phyloP scores from a whole-genome alignment of 2,113 vertebrate genomes.

The Promerops cafer region DNA sequence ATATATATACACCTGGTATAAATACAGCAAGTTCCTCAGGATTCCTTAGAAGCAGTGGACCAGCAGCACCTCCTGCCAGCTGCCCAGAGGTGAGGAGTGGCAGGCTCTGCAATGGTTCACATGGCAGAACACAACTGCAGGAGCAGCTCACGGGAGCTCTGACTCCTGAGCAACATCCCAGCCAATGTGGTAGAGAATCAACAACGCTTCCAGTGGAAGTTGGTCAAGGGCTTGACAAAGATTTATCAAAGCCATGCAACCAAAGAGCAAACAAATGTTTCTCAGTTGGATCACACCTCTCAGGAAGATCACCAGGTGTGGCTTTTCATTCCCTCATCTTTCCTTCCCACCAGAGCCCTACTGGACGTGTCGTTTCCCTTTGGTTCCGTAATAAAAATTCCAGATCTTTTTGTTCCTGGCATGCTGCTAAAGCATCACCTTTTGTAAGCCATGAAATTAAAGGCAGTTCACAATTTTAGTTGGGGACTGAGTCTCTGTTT shows the following conservation, averaged over 20 bases:
- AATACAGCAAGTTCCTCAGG: neutral
- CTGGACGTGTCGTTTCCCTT: neutral
- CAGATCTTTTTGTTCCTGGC: neutral
- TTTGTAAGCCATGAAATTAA: neutral
- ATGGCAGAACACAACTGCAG: neutral
- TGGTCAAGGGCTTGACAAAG: fast-evolving
- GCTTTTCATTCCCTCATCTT: neutral
- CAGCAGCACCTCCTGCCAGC: neutral
- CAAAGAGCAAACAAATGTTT: neutral
- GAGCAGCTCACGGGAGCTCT: neutral
- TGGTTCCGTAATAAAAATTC: neutral
- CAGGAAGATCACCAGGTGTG: neutral
- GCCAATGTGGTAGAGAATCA: neutral
- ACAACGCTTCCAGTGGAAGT: neutral
- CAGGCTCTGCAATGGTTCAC: neutral
- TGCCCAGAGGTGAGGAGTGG: neutral
- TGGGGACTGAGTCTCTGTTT: neutral
- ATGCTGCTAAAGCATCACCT: neutral
- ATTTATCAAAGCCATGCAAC: neutral
- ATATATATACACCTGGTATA: fast-evolving
- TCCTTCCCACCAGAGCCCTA: neutral
- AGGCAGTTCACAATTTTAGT: neutral
- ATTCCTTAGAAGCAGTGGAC: neutral
- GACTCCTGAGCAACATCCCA: neutral
- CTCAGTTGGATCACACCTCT: neutral